A percentile compares a stretch with the other conserved stretches of the same genome.
These are phyloP conservation scores for Crypturellus tataupa DNA, from an alignment of 2,797 vertebrate species.

Conservation along the genomic window DNA sequence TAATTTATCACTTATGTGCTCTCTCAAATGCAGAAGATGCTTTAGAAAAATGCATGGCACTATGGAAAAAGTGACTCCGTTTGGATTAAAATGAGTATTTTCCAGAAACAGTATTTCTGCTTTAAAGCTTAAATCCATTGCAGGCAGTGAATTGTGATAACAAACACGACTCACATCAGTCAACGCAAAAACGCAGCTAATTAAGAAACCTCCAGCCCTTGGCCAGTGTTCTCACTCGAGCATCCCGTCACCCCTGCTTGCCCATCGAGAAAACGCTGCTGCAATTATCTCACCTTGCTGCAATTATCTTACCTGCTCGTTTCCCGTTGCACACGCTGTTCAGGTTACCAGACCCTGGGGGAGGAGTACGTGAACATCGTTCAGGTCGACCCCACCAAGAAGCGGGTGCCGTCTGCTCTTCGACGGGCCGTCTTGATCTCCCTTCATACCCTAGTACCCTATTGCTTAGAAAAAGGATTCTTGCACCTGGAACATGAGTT, in stretches of 20 bases:
- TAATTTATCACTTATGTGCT: neutral
- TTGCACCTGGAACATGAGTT: constrained; percentile 89
- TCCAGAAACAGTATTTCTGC: too few relatives aligned
- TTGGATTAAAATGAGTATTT: too few relatives aligned
- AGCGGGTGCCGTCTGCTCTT: constrained; percentile 82
- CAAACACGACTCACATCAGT: fast-evolving
- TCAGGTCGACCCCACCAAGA: constrained; percentile 88
- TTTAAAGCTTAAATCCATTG: neutral
- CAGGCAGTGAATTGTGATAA: neutral
- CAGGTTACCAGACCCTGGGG: constrained; percentile 95
- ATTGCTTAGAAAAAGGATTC: constrained; percentile 89
- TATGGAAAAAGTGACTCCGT: neutral
- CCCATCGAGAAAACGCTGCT: fast-evolving
- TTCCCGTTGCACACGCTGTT: fast-evolving
- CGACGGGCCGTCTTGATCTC: constrained; percentile 82
- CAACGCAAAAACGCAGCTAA: fast-evolving
- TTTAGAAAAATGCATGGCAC: neutral
- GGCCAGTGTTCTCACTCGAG: neutral
- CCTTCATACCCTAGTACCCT: constrained; percentile 86
- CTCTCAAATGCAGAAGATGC: neutral
- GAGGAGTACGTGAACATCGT: constrained; percentile 93
- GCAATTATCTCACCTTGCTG: neutral
- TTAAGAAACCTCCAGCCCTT: neutral
- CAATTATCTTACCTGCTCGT: neutral
- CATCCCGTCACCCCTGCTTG: neutral